phyloP scores from a whole-genome alignment of 2,113 vertebrate genomes.

The Nyctibius bracteatus region DNA sequence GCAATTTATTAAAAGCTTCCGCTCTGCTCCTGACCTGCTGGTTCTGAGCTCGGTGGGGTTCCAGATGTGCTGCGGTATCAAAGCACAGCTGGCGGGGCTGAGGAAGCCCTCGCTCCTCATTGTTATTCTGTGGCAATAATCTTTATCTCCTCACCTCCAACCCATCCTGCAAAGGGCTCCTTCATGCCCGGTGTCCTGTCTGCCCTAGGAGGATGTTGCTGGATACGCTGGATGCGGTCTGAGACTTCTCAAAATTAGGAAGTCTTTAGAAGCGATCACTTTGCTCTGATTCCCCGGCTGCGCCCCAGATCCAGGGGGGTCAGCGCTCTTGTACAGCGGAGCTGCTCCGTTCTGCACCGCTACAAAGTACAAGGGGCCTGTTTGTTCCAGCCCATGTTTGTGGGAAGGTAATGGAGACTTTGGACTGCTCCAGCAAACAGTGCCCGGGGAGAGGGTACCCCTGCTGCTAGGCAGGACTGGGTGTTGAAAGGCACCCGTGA shows the following conservation, averaged over 20 bases:
- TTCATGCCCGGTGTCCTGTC: background rate
- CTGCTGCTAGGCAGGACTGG: background rate
- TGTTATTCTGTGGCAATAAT: background rate
- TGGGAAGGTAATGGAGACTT: background rate
- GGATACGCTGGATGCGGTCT: background rate
- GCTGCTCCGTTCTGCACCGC: background rate
- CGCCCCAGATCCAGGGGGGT: background rate
- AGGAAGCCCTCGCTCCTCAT: background rate
- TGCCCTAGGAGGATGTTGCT: constrained; percentile 1
- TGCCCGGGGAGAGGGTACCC: background rate
- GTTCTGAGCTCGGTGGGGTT: constrained; percentile 52
- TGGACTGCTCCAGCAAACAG: background rate
- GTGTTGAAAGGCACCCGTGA: background rate
- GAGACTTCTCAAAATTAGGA: constrained; percentile 32
- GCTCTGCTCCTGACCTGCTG: constrained; percentile 36
- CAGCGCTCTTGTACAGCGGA: background rate
- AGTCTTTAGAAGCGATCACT: constrained; percentile 25
- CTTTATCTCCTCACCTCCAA: background rate
- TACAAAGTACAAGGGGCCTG: background rate
- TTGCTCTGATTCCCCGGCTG: background rate
- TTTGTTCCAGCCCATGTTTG: background rate
- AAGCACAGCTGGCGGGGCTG: constrained; percentile 28
- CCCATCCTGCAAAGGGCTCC: background rate
- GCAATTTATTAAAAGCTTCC: constrained; percentile 58
- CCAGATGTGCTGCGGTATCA: constrained; percentile 55